Evolutionary conservation across 2,797 vertebrate genomes (phyloP), one percentile per base, ranked within the genome.

Genomic region (Hephaestus fuliginosus): DNA sequence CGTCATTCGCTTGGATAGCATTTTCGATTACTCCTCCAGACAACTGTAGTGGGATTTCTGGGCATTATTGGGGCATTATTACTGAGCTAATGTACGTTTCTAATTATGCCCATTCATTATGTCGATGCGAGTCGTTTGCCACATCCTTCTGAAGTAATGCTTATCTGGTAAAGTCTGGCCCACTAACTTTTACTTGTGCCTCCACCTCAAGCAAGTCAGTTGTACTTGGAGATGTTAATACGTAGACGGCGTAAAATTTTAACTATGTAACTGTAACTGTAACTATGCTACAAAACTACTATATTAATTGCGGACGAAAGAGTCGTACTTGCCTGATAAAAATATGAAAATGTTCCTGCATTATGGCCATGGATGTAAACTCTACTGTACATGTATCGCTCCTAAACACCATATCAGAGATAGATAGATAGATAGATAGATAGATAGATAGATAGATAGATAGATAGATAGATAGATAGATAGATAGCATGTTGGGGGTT

Each of bases 381-480:
- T 39, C 11, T 15, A 33, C 20, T 7, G 13, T 4, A 11, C 22
- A 69, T 18, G 53, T 22, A 46, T 43, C 25, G 2, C 36, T 43
- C 55, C 20, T 17, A 58, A 22, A 43, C 14, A 57, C 8, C 13
- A 8, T 17, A 49, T 75, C 30, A 46, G 22, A 33, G 48, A 36
- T 5, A 30, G 46, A 41, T 14, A 46, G 65, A 46, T 20, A 60
- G 30, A 39, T 39, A 39, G 30, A 60, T 39, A 39, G 44, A 65
- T 48, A 48, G 44, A 48, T 18, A 48, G 65, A 68, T 22, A 65
- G 44, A 52, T 15, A 33, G 60, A 51, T 22, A n/a, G 49, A 67
- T 39, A 58, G 4, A n/a, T 33, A 33, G 48, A 62, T 28, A 39
- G 46, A 30, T 56, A 39, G n/a, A 62, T 25, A 14, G 53, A 70